phyloP scores from a whole-genome alignment of 2,888 invertebrate genomes.

The Rhagonycha fulva region DNA sequence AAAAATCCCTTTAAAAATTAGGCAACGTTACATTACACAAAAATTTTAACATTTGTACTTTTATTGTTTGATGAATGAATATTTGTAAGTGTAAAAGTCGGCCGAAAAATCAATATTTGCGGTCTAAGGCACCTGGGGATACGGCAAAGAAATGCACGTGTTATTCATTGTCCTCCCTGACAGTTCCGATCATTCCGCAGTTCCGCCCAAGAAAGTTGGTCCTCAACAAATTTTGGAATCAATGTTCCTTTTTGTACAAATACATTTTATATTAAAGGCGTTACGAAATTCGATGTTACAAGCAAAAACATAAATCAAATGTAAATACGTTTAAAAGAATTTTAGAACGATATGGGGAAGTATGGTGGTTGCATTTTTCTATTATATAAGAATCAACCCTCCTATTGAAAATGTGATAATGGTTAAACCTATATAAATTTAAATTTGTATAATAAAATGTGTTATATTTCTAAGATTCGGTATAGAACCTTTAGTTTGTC shows the following conservation, averaged over 20 bases:
- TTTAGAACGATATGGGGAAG: conserved; percentile 24
- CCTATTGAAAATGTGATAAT: background rate
- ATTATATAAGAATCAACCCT: conserved; percentile 16
- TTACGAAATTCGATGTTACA: conserved; percentile 1
- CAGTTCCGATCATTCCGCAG: conserved; percentile 24
- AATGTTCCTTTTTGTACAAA: background rate
- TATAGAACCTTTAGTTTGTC: background rate
- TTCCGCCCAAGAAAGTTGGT: conserved; percentile 26
- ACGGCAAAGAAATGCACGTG: conserved; percentile 29
- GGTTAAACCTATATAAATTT: background rate
- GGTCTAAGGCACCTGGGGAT: conserved; percentile 34
- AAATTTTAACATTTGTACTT: conserved; percentile 18
- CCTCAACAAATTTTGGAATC: conserved; percentile 3
- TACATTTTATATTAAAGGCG: conserved; percentile 13
- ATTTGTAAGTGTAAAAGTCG: conserved; percentile 31
- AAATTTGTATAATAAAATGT: background rate
- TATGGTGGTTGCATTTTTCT: conserved; percentile 25
- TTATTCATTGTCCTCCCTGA: conserved; percentile 24
- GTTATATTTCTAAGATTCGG: background rate
- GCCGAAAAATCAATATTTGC: conserved; percentile 42
- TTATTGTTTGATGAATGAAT: conserved; percentile 15
- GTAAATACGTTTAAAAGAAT: conserved; percentile 21
- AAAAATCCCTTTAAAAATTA: conserved; percentile 9
- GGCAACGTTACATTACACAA: conserved; percentile 24
- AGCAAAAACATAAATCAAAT: conserved; percentile 28